Base-by-base conservation (phyloP, 2,888 invertebrate species). In the Tetheella fluctuosa region DNA sequence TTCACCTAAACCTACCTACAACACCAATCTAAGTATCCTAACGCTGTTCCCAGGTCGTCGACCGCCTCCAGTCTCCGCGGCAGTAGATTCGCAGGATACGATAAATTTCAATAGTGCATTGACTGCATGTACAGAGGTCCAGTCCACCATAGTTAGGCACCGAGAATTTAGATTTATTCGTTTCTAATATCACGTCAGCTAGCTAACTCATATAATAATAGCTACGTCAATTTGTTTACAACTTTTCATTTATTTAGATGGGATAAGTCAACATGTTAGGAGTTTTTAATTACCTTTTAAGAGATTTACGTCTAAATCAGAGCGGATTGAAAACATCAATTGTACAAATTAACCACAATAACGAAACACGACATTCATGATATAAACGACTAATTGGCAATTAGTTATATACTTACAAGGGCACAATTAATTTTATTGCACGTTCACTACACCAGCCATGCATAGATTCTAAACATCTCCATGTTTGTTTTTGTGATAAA, bases 31-130 rank as follows among this genome's bases (percentile, higher is more conserved):
- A 88, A 81, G 84, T 87, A 84, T 81, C 88, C 87, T 84, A 86
- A 86, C 88, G 84, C 79, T 79, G 86, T 84, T 85, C 89, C 85
- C 78, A 83, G 89, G 90, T 89, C 89, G 78, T 75, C 81, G 89
- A 87, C 84, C 90, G 85, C 73, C 73, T 78, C 77, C 77, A 81
- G 85, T 78, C 84, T 81, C 81, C 80, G 80, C 84, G 85, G 85
- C 88, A 83, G 86, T 81, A 90, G 88, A 89, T 90, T 89, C 83
- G 86, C 89, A 86, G 91, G 91, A 89, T 88, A 89, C 90, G 85
- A 90, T 92, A 91, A 91, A 90, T 90, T 92, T 91, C 90, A 91
- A 90, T 89, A 88, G 88, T 87, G 84, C 89, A 90, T 89, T 89
- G 88, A 89, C 88, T 91, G 84, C 80, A 81, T 77, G 74, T 77